A percentile compares a stretch with the other conserved stretches of the same genome.
phyloP scores from a whole-genome alignment of 2,888 invertebrate genomes.

The Archips crataeganus region DNA sequence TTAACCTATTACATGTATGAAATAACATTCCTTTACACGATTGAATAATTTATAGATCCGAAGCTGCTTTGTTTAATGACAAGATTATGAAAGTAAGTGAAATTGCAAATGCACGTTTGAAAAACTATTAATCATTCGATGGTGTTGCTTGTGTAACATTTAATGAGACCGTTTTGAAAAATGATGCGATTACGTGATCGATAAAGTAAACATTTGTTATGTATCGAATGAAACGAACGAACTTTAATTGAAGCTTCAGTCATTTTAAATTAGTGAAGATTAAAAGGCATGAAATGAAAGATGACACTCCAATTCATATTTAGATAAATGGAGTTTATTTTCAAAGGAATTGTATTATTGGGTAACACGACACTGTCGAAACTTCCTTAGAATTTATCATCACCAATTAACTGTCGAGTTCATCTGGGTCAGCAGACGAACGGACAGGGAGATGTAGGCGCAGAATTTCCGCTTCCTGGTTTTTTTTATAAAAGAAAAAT shows the following conservation, averaged over 20 bases:
- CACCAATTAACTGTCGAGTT: constrained; percentile 70
- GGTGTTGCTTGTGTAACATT: constrained; percentile 24
- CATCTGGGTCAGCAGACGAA: constrained; percentile 58
- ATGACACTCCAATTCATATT: constrained; percentile 14
- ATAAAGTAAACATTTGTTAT: constrained; percentile 21
- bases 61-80: constrained; percentile 42
- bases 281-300: constrained; percentile 34
- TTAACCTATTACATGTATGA: constrained; percentile 62
- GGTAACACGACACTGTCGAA: constrained; percentile 51
- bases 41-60: constrained; percentile 54
- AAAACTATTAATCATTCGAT: constrained; percentile 36
- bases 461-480: constrained; percentile 38
- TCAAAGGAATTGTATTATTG: constrained; percentile 35
- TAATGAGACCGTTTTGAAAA: constrained; percentile 39
- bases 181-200: constrained; percentile 24
- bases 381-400: constrained; percentile 68
- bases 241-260: constrained; percentile 20
- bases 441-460: constrained; percentile 35
- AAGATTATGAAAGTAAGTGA: constrained; percentile 45
- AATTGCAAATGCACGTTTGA: constrained; percentile 45
- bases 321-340: constrained; percentile 23
- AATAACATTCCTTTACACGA: constrained; percentile 54
- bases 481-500: constrained; percentile 28
- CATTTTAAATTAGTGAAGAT: constrained; percentile 16
- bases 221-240: background rate